Evolutionary conservation across 2,113 vertebrate species (phyloP).

Genomic region (Lophotis ruficrista): DNA sequence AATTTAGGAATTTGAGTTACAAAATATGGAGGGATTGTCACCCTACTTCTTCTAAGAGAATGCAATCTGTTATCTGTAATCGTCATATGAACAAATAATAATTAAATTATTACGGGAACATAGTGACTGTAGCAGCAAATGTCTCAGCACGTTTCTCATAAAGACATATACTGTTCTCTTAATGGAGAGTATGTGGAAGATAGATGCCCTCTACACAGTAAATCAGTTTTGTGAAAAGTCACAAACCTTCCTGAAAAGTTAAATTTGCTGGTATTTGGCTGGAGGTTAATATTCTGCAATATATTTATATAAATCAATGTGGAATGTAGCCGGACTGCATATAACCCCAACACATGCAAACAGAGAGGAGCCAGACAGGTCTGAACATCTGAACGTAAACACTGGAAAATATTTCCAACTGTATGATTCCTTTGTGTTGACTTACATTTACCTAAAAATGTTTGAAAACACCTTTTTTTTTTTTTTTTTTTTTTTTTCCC

Average conservation of each 20-base stretch:
- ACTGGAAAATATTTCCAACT: conserved; percentile 74
- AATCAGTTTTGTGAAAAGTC: not conserved
- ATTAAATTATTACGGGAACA: not conserved
- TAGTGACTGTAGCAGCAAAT: not conserved
- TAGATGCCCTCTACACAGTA: not conserved
- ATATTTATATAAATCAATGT: conserved; percentile 73
- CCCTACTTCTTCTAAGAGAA: not conserved
- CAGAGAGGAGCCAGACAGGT: conserved; percentile 71
- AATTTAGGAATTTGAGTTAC: not conserved
- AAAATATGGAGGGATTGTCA: not conserved
- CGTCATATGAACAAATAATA: not conserved
- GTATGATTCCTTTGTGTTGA: conserved; percentile 68
- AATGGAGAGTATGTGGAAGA: not conserved
- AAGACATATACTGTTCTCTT: not conserved
- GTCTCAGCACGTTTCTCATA: not conserved
- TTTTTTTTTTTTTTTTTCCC: conserved; percentile 21
- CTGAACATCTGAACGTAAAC: conserved; percentile 76
- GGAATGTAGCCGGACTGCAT: conserved; percentile 71
- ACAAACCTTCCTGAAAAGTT: conserved; percentile 41
- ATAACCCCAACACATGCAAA: conserved; percentile 72
- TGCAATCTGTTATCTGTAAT: not conserved
- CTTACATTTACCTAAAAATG: conserved; percentile 69
- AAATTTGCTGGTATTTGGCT: conserved; percentile 55
- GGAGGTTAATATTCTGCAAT: conserved; percentile 66
- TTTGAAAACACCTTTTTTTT: conserved; percentile 57